Conservation (phyloP, 2,888 invertebrate species). For the Drepanosiphum platanoidis region DNA sequence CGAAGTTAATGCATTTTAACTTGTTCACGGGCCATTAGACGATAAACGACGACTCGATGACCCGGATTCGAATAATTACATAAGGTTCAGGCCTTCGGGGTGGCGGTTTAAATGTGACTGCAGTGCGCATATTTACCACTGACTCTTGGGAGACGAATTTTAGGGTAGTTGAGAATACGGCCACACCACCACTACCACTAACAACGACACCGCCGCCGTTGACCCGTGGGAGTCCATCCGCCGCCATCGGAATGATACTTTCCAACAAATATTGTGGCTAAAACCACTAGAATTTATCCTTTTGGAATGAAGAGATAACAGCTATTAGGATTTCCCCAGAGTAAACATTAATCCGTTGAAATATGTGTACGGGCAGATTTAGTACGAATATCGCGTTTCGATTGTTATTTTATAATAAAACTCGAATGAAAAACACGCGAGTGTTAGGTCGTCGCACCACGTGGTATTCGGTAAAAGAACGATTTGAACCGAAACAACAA, state of each 20-base stretch:
- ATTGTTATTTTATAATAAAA: neutral
- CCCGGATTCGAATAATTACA: slow-evolving; percentile 49
- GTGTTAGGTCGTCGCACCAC: too few relatives aligned
- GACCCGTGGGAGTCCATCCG: slow-evolving; percentile 34
- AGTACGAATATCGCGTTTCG: neutral
- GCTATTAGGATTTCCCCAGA: neutral
- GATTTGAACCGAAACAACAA: too few relatives aligned
- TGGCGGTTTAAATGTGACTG: slow-evolving; percentile 17
- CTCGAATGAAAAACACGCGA: neutral
- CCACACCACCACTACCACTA: neutral
- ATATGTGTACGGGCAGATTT: neutral
- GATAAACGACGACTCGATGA: slow-evolving; percentile 42
- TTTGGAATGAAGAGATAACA: slow-evolving; percentile 33
- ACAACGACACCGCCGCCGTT: neutral
- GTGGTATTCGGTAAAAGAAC: too few relatives aligned
- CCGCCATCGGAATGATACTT: neutral
- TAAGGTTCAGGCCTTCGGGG: slow-evolving; percentile 2
- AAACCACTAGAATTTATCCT: slow-evolving; percentile 25
- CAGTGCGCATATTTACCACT: slow-evolving; percentile 13
- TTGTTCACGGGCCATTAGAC: slow-evolving; percentile 55
- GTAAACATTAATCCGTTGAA: neutral
- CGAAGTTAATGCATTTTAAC: slow-evolving; percentile 48
- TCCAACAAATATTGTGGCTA: slow-evolving; percentile 29
- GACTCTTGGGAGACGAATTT: slow-evolving; percentile 45
- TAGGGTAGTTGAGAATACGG: slow-evolving; percentile 24